Evolutionary conservation across 2,113 vertebrate species (phyloP).

Genomic region (Stictonetta naevosa): DNA sequence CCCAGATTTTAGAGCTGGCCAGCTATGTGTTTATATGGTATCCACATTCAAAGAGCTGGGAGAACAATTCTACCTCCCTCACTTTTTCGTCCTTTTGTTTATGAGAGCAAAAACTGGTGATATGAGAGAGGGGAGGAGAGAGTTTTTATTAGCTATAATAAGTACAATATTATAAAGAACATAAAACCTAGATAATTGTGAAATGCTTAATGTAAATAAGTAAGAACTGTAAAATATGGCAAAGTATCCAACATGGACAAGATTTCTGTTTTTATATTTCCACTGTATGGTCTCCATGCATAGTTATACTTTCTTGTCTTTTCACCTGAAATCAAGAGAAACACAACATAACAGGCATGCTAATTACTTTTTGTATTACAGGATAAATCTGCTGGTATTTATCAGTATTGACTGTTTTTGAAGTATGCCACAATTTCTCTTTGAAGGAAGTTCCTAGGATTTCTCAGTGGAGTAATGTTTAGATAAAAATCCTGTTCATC

Average conservation of each 20-base stretch:
- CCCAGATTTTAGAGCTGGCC: background rate
- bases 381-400: background rate
- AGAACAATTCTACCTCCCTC: background rate
- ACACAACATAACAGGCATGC: background rate
- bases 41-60: background rate
- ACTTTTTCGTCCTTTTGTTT: background rate
- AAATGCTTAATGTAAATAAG: background rate
- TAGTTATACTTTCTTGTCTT: background rate
- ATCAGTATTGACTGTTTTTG: background rate
- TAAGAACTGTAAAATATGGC: background rate
- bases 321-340: constrained; percentile 20
- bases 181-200: background rate
- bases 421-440: background rate
- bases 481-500: background rate
- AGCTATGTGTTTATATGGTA: background rate
- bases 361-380: background rate
- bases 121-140: background rate
- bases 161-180: background rate
- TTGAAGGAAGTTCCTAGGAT: background rate
- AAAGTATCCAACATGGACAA: background rate
- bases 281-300: background rate
- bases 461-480: background rate
- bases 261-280: background rate
- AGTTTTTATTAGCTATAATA: background rate
- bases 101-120: background rate